These are phyloP conservation scores for Schizotus pectinicornis DNA, from an alignment of 2,888 invertebrate genomes.

Conservation along the genomic window DNA sequence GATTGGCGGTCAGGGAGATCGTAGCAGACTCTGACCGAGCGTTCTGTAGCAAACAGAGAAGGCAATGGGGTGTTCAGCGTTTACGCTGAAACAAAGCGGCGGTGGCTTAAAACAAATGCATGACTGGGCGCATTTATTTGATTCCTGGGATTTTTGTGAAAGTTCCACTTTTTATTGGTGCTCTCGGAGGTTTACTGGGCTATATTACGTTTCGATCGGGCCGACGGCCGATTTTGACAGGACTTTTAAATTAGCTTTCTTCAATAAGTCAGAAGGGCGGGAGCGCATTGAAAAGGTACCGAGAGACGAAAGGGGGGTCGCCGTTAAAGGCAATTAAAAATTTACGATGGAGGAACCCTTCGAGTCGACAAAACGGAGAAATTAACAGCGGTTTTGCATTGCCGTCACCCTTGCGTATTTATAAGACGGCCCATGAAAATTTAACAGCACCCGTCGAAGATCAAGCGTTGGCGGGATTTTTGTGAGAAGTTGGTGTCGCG, in stretches of 20 bases:
- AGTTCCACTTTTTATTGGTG: constrained; percentile 32
- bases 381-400: constrained; percentile 41
- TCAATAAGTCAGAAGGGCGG: constrained; percentile 37
- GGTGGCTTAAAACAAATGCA: constrained; percentile 46
- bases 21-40: constrained; percentile 28
- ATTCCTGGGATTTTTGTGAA: constrained; percentile 45
- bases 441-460: constrained; percentile 9
- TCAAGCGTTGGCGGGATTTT: constrained; percentile 4
- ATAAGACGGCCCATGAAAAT: constrained; percentile 7
- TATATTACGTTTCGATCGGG: constrained; percentile 27
- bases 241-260: constrained; percentile 40
- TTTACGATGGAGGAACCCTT: constrained; percentile 19
- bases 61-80: constrained; percentile 47
- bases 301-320: constrained; percentile 22
- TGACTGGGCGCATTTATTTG: constrained; percentile 48
- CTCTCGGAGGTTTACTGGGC: constrained; percentile 25
- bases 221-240: constrained; percentile 30
- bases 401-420: constrained; percentile 20
- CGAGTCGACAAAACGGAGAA: constrained; percentile 34
- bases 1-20: constrained; percentile 40
- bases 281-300: constrained; percentile 30
- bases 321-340: constrained; percentile 45
- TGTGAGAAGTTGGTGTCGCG: no score
- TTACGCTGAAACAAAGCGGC: constrained; percentile 45
- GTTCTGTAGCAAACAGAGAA: constrained; percentile 39